These are phyloP conservation scores for Timema podura DNA, from an alignment of 2,888 invertebrate species.

Conservation along the genomic window DNA sequence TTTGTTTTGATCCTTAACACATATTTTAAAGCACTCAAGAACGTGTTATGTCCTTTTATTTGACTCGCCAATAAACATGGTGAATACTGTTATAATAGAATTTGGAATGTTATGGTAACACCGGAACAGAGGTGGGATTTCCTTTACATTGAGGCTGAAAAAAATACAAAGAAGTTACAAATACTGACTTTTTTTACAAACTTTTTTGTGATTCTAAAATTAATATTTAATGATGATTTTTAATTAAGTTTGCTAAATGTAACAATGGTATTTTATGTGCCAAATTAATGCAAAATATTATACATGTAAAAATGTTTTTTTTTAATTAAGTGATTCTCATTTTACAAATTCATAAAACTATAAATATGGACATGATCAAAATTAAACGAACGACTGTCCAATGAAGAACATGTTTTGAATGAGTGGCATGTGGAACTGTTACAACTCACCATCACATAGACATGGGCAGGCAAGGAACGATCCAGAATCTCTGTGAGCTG, in stretches of 20 bases:
- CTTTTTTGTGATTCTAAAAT: background rate
- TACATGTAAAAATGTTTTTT: too few relatives aligned
- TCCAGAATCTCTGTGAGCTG: constrained; percentile 54
- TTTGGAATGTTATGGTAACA: background rate
- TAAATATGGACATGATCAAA: too few relatives aligned
- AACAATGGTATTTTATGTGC: background rate
- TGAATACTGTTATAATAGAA: too few relatives aligned
- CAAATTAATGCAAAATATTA: too few relatives aligned
- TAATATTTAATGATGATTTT: background rate
- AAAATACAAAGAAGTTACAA: constrained; percentile 3
- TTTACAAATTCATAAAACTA: too few relatives aligned
- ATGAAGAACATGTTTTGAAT: background rate
- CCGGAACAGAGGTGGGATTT: constrained; percentile 29
- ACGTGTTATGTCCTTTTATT: too few relatives aligned
- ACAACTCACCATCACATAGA: constrained; percentile 59
- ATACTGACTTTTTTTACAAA: too few relatives aligned
- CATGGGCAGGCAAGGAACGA: constrained; percentile 58
- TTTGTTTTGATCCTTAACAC: too few relatives aligned
- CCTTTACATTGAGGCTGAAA: constrained; percentile 41
- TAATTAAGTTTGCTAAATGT: background rate
- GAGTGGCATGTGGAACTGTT: background rate
- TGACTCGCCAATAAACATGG: too few relatives aligned
- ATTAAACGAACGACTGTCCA: too few relatives aligned
- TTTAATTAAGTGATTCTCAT: too few relatives aligned
- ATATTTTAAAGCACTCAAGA: too few relatives aligned